Evolutionary conservation across 2,113 vertebrate genomes (phyloP), one percentile per base, ranked within the genome.

Genomic region (Tauraco erythrolophus): DNA sequence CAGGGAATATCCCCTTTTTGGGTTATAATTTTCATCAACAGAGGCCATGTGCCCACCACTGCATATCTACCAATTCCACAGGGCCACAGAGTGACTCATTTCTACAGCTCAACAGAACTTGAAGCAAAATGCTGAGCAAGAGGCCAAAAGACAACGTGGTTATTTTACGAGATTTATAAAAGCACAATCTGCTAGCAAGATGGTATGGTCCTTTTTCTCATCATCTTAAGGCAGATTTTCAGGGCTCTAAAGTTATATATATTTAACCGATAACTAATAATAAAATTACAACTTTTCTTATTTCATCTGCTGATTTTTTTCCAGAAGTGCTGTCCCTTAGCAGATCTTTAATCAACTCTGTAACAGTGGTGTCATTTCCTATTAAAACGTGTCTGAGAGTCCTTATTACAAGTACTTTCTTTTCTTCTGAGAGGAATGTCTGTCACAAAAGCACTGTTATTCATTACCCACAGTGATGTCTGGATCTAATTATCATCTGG

Each of bases 101-200:
- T 93, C 94, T 88, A 95, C 11, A 81, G 88, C 96, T 90, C 92
- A 90, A 86, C 61, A 94, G 95, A 94, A 94, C 91, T 96, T 56
- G 70, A 95, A 98, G 87, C 46, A 97, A 92, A 98, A 91, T 54
- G 85, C 95, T 96, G 96, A 97, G 93, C 86, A 84, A 79, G 88
- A 92, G 50, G 74, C 76, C 95, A 96, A 95, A 97, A 97, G 88
- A 97, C 70, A 97, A 75, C 91, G 90, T 35, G 37, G 23, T 62
- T 82, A 80, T 80, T 84, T 69, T 31, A 75, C 15, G 4, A 62
- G 58, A 89, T 68, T 66, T 72, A 51, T 51, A 65, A 51, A 94
- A 81, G 48, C 5, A 3, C 43, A 90, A 90, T 79, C 72, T 84
- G 57, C 69, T n/a, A 79, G 31, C 39, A 93, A 71, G 39, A 82